Evolutionary conservation across 30 jellyfish, hydroid and myxozoan genomes (phyloP).

Genomic region (Nemopilema nomurai): DNA sequence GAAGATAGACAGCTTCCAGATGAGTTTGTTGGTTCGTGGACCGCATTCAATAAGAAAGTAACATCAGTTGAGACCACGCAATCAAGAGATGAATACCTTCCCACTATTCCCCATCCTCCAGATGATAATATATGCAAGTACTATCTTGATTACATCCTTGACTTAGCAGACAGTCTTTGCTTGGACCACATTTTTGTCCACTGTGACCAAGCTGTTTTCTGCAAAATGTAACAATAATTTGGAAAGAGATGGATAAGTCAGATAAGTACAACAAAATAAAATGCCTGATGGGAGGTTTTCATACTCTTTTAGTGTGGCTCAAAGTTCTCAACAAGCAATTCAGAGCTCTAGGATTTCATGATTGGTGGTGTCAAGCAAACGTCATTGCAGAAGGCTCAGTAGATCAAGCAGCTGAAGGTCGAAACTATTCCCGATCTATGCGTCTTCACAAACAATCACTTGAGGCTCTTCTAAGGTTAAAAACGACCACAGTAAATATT

Average conservation of each 20-base stretch:
- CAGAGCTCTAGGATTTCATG: constrained; percentile 38
- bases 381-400: constrained; percentile 66
- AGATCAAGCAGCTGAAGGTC: constrained; percentile 67
- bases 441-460: constrained; percentile 60
- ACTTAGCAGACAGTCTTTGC: constrained; percentile 60
- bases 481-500: constrained; percentile 42
- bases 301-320: constrained; percentile 55
- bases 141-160: constrained; percentile 66
- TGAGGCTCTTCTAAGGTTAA: constrained; percentile 49
- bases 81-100: constrained; percentile 61
- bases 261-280: constrained; percentile 49
- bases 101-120: constrained; percentile 65
- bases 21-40: constrained; percentile 51
- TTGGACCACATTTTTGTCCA: constrained; percentile 58
- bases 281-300: constrained; percentile 61
- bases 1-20: constrained; percentile 41
- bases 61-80: constrained; percentile 62
- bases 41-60: constrained; percentile 57
- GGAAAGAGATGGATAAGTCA: constrained; percentile 33
- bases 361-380: constrained; percentile 46
- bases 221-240: constrained; percentile 39
- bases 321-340: constrained; percentile 49
- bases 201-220: constrained; percentile 55
- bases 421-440: constrained; percentile 58
- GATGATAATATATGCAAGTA: constrained; percentile 49